These are phyloP conservation scores for Vespertilio murinus DNA, from an alignment of 2,797 vertebrate genomes.

Conservation along the genomic window DNA sequence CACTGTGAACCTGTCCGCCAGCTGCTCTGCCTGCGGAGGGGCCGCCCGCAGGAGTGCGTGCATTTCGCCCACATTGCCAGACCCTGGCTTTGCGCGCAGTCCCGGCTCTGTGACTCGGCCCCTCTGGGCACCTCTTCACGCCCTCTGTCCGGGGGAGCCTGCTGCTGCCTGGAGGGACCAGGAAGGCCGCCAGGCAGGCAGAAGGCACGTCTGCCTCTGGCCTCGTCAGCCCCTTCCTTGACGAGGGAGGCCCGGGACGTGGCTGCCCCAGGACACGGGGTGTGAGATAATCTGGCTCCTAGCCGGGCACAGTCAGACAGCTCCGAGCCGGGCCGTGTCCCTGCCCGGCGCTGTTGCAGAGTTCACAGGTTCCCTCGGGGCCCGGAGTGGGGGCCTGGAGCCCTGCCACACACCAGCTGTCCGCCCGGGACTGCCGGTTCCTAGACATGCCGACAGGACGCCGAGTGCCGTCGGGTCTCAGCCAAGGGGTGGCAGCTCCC, in stretches of 20 bases:
- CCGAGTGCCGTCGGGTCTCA: background rate
- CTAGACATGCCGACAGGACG: conserved; percentile 11
- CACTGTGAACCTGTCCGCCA: background rate
- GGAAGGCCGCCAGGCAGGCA: background rate
- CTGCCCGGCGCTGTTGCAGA: background rate
- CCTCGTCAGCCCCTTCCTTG: background rate
- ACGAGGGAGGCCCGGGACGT: background rate
- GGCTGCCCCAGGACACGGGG: background rate
- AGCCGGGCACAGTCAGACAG: background rate
- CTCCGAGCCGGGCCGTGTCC: background rate
- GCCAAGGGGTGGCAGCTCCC: background rate
- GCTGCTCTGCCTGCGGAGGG: background rate
- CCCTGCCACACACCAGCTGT: conserved; percentile 14
- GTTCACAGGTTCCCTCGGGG: conserved; percentile 20
- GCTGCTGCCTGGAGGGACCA: background rate
- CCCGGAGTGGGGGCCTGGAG: background rate
- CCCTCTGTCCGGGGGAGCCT: background rate
- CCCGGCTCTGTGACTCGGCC: background rate
- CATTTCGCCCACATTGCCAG: background rate
- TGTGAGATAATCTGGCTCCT: background rate
- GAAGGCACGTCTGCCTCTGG: background rate
- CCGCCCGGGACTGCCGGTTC: background rate
- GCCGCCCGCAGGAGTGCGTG: background rate
- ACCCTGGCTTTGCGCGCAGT: background rate
- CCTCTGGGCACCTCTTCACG: background rate